Base-by-base conservation (phyloP, 37 sponge, comb jelly and placozoan genomes). In the Amphimedon queenslandica region DNA sequence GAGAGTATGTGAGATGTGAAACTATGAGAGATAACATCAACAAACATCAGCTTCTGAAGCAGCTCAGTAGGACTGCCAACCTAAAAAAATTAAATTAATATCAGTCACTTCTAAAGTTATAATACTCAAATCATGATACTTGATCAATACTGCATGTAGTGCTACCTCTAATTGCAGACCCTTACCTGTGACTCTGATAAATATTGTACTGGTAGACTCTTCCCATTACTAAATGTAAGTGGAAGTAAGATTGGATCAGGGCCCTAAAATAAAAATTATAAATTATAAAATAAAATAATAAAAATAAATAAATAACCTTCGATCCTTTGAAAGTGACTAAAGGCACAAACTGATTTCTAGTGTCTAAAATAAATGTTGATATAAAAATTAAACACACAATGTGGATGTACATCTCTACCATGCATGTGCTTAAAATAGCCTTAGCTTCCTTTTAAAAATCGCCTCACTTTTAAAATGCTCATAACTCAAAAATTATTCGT, bases 261-360 rank as follows among this genome's bases (percentile, higher is more conserved):
- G 0, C 85, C 79, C 85, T 84, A 72, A 1, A 40, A 75, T 47
- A 47, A 6, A 4, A n/a, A 30, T 4, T 35, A 63, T 23, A 23
- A 4, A 31, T 8, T 42, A 55, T 51, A 10, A 47, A 3, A 77
- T 24, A 6, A 29, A 6, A 66, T 32, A 2, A 61, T 36, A 29
- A 18, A 33, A 6, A 55, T 4, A 38, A 24, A 16, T 24, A 20
- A 41, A 55, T 25, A 47, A 78, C 79, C 74, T 72, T 78, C 1
- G 69, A 20, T 18, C 79, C 85, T 55, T 70, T 77, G 69, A 84
- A 84, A 21, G 85, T 84, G 38, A 72, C 68, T 2, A 84, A 74
- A 29, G 85, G 71, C 8, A 66, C n/a, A 36, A 84, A 84, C 34
- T 84, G 75, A 39, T 42, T 28, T 37, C 27, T 66, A 16, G 47